Conservation (phyloP, 23 tunicate species). For the Clavelina lepadiformis region DNA sequence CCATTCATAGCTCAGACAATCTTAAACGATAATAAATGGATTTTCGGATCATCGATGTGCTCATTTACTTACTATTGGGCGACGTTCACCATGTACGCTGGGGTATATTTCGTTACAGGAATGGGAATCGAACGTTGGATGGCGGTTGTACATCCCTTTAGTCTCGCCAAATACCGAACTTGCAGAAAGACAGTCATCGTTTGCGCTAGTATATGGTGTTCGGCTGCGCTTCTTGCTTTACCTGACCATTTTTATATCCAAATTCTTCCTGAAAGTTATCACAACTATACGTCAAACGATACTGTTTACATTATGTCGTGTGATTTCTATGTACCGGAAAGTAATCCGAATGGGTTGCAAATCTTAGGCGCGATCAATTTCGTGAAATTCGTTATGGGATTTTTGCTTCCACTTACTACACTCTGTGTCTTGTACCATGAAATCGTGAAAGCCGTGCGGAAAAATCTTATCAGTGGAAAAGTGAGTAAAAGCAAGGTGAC, state of each 20-base stretch:
- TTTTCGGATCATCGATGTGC: constrained; percentile 37
- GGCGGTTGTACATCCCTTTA: constrained; percentile 56
- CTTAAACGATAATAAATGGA: constrained; percentile 32
- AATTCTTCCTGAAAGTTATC: too few relatives aligned
- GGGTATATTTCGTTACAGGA: constrained; percentile 48
- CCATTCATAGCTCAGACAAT: constrained; percentile 47
- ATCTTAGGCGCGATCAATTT: too few relatives aligned
- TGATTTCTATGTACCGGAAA: too few relatives aligned
- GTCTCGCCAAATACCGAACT: constrained; percentile 17
- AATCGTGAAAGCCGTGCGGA: constrained; percentile 39
- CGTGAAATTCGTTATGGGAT: too few relatives aligned
- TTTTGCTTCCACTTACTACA: too few relatives aligned
- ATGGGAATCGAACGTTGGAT: constrained; percentile 62
- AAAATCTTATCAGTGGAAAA: constrained; percentile 46
- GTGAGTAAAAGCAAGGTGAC: constrained; percentile 54
- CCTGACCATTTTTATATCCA: too few relatives aligned
- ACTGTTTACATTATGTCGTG: too few relatives aligned
- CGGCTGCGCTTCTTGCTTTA: too few relatives aligned
- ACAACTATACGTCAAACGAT: too few relatives aligned
- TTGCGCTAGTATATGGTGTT: constrained; percentile 30
- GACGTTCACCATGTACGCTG: constrained; percentile 46
- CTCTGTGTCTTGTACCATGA: constrained; percentile 38
- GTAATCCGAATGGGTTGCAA: too few relatives aligned
- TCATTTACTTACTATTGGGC: constrained; percentile 17
- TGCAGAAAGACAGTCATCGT: constrained; percentile 19